Evolutionary conservation across 2,113 vertebrate genomes (phyloP).

Genomic region (Thunnus maccoyii): DNA sequence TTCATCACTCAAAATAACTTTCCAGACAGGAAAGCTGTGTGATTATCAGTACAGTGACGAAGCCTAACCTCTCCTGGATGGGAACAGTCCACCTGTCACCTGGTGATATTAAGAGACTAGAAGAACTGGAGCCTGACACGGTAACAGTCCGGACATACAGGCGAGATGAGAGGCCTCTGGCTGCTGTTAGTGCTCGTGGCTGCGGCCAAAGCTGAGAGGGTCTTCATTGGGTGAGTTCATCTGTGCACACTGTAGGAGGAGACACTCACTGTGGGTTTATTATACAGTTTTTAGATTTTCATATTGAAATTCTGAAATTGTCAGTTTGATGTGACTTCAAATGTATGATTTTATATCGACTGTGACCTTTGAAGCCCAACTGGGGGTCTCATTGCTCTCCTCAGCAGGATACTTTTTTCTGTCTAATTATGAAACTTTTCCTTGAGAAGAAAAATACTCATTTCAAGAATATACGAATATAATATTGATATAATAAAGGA

Average conservation of each 20-base stretch:
- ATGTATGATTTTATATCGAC: too few relatives aligned
- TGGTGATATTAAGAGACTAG: not conserved
- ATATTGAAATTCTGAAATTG: too few relatives aligned
- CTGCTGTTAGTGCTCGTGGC: conserved; percentile 66
- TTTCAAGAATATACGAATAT: conserved; percentile 1
- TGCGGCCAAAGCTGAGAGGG: conserved; percentile 54
- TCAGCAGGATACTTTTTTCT: not conserved
- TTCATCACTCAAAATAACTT: conserved; percentile 46
- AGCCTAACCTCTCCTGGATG: not conserved
- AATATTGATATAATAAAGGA: not conserved
- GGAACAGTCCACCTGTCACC: conserved; percentile 63
- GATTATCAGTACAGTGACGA: not conserved
- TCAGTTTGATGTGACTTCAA: not conserved
- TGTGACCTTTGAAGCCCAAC: not conserved
- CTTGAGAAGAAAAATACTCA: not conserved
- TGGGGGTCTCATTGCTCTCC: too few relatives aligned
- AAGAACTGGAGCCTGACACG: not conserved
- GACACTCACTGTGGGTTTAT: not conserved
- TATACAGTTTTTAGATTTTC: not conserved
- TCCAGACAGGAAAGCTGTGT: not conserved
- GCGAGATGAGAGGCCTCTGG: conserved; percentile 70
- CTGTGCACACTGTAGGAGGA: not conserved
- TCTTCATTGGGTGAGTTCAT: conserved; percentile 77
- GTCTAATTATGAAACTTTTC: not conserved
- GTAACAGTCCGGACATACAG: not conserved